Evolutionary conservation across 2,888 invertebrate species (phyloP), one percentile per base, ranked within the genome.

Genomic region (Acholoe squamosa): DNA sequence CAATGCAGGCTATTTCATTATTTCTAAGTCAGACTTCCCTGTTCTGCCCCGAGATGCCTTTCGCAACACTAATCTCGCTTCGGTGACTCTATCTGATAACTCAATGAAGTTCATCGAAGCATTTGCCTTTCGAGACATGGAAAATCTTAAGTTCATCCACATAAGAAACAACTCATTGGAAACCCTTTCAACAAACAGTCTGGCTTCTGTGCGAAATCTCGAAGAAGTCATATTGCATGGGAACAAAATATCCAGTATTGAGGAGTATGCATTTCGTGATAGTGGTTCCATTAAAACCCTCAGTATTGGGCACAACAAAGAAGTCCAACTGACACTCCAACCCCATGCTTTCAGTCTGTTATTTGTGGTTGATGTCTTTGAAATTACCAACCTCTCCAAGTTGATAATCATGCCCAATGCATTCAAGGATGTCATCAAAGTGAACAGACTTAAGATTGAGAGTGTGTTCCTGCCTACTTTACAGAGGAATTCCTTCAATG

Each of bases 241-340:
- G 14, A 80, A 80, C 43, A 80, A 43, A 19, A 80, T 80, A 43
- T 80, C 80, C 80, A 80, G 19, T 25, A 80, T 80, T 80, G 80
- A 80, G n/a, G n/a, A 12, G n/a, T 80, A 80, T 80, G 80, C 80
- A 14, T 80, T 80, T 80, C 33, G 80, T 43, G 80, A 43, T 22
- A 43, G 34, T 25, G 80, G 80, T 80, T 80, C n/a, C 33, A 80
- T 80, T 43, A 80, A 33, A 34, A 33, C 19, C 3, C 43, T 80
- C 34, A 80, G 80, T n/a, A 80, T 80, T 22, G 80, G 80, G 0
- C 80, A 80, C 14, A 80, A 25, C 19, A 33, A 19, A 33, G 43
- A 80, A 5, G 43, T 80, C 22, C 16, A 22, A 80, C 80, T 80
- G 19, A 80, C 80, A 19, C 80, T 80, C 10, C 33, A 80, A 16